These are phyloP conservation scores for Arctocebus calabarensis DNA, from an alignment of 2,797 vertebrate genomes.

Conservation along the genomic window DNA sequence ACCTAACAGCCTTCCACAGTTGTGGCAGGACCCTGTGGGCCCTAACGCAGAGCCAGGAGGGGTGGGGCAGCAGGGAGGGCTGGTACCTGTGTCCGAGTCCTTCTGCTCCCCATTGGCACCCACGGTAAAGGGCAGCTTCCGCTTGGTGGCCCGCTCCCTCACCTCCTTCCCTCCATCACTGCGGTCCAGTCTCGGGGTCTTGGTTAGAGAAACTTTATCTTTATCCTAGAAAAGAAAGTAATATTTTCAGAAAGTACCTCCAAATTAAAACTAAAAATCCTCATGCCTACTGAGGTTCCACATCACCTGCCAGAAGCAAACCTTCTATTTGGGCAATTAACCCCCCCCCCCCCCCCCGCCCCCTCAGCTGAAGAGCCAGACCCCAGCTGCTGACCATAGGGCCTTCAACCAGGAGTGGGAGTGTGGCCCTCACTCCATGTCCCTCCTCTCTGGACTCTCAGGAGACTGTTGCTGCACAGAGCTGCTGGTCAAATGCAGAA, in stretches of 20 bases:
- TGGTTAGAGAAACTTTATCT: conserved; percentile 99
- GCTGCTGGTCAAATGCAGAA: not conserved
- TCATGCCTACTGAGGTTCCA: not conserved
- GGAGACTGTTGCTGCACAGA: not conserved
- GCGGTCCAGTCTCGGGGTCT: conserved; percentile 99
- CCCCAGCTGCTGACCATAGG: rapidly evolving
- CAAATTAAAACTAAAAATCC: not conserved
- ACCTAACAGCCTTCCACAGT: not conserved
- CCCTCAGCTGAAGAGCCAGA: too few relatives aligned
- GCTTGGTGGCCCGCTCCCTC: conserved; percentile 98
- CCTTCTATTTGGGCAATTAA: not conserved
- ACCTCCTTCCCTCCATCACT: conserved; percentile 98
- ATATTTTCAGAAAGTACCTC: conserved; percentile 29
- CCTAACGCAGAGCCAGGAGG: not conserved
- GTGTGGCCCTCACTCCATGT: not conserved
- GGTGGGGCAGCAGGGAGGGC: not conserved
- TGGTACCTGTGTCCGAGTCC: conserved; percentile 98
- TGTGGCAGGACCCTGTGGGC: too few relatives aligned
- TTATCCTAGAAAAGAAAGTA: conserved; percentile 91
- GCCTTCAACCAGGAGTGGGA: not conserved
- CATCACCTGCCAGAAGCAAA: not conserved
- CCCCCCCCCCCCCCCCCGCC: rapidly evolving
- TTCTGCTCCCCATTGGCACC: conserved; percentile 99
- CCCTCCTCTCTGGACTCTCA: not conserved
- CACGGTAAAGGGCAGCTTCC: conserved; percentile 98